Base-by-base conservation (phyloP, 2,113 vertebrate species). In the Actenoides lindsayi region DNA sequence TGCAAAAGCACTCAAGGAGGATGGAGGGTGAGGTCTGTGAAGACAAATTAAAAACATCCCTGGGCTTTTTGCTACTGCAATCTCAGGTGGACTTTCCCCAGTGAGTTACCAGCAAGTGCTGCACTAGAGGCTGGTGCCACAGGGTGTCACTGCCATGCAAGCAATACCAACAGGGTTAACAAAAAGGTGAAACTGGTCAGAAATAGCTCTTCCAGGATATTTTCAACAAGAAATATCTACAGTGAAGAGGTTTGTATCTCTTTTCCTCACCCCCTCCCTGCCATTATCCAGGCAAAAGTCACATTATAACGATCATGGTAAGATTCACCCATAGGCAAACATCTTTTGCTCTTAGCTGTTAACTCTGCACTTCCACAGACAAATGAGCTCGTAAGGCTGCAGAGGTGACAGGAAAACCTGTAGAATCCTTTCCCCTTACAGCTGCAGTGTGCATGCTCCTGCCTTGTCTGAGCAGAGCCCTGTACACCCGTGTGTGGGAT, bases 111-210 rank as follows among this genome's bases (percentile, higher is more conserved):
- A 2, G n/a, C 0, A 2, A 59, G 53, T 15, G 48, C 64, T 91
- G 77, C 73, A 89, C 33, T 14, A 62, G 69, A 21, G 3, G 54
- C 51, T 82, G 37, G 48, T 69, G 56, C 93, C 90, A 96, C 93
- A 85, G 16, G 91, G 83, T 96, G 96, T 83, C 93, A 75, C 90
- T 96, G 65, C 86, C 69, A 67, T 13, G 85, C 64, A 31, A 5
- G 85, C 56, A 64, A 87, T 30, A 19, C n/a, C 25, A 14, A 39
- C 30, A 92, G 25, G 7, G 15, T 14, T 41, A 41, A 67, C 56
- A 14, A 65, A 67, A 93, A 74, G 16, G 27, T 41, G 62, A 67
- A 81, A 31, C 13, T 4, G 21, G 62, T 31, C 37, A 23, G 42
- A 84, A 83, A 35, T 74, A 56, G 13, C 42, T 56, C 27, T 79